Evolutionary conservation across 2,888 invertebrate species (phyloP).

Genomic region (Aporophyla nigra): DNA sequence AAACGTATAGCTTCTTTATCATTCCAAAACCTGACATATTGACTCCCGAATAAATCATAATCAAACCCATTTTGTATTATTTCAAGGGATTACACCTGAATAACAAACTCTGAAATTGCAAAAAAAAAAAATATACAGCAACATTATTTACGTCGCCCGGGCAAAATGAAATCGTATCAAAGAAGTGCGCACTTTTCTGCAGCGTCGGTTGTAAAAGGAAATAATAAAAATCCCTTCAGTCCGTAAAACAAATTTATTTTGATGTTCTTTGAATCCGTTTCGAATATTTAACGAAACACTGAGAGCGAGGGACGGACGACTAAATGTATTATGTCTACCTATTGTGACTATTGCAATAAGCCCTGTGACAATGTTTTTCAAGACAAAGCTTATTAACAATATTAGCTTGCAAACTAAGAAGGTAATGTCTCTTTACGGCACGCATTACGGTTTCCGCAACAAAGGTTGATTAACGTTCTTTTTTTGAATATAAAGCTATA

Average conservation of each 20-base stretch:
- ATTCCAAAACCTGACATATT: background rate
- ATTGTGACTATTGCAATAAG: slow-evolving; percentile 34
- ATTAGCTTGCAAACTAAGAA: background rate
- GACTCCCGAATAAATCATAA: no score
- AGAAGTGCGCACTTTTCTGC: slow-evolving; percentile 62
- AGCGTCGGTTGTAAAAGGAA: slow-evolving; percentile 58
- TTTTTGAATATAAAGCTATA: no score
- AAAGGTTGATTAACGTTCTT: background rate
- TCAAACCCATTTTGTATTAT: background rate
- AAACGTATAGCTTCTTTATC: background rate
- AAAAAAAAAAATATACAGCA: slow-evolving; percentile 39
- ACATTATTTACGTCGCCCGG: slow-evolving; percentile 31
- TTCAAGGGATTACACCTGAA: background rate
- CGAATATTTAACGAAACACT: slow-evolving; percentile 49
- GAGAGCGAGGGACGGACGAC: slow-evolving; percentile 21
- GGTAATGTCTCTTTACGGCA: background rate
- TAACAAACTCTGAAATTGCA: background rate
- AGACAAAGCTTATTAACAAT: background rate
- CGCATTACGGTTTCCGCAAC: background rate
- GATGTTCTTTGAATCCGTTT: slow-evolving; percentile 60
- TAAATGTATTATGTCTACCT: slow-evolving; percentile 22
- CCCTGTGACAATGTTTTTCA: slow-evolving; percentile 16
- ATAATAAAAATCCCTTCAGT: slow-evolving; percentile 62
- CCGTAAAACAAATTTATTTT: slow-evolving; percentile 64
- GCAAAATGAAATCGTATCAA: slow-evolving; percentile 64